Conservation (phyloP, 2,113 vertebrate species). For the Morone chrysops region DNA sequence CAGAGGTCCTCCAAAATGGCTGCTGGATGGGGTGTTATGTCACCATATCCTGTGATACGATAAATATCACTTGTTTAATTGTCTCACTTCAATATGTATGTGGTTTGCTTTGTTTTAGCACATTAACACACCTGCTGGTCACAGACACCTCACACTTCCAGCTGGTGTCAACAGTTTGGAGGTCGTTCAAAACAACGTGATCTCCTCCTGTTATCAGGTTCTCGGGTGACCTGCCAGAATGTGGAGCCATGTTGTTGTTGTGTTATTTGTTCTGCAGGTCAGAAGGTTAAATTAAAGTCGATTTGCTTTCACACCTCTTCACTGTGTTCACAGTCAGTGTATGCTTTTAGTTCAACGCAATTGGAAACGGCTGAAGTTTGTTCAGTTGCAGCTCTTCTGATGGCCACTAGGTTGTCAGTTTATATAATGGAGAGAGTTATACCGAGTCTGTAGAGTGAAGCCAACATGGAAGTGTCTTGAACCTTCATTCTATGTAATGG, state of each 20-base stretch:
- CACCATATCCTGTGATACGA: background rate
- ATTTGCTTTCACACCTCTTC: constrained; percentile 3
- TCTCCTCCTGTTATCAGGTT: constrained; percentile 18
- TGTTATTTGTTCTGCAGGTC: constrained; percentile 23
- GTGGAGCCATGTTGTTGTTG: background rate
- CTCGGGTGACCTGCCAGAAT: constrained; percentile 31
- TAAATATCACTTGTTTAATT: background rate
- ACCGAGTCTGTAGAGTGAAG: no score
- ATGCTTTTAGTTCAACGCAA: background rate
- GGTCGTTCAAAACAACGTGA: constrained; percentile 25
- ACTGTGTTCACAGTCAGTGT: background rate
- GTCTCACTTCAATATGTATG: background rate
- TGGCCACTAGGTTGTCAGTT: background rate
- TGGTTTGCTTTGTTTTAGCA: constrained; percentile 10
- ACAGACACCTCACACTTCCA: background rate
- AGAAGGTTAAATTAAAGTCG: constrained; percentile 34
- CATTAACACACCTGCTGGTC: constrained; percentile 15
- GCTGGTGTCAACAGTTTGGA: constrained; percentile 14
- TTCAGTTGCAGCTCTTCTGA: background rate
- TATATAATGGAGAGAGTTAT: no score
- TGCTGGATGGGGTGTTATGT: background rate
- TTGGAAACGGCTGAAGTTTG: background rate
- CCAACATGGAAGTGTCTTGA: no score
- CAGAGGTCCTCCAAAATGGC: background rate
- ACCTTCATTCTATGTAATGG: no score